phyloP scores from a whole-genome alignment of 2,888 invertebrate genomes.

The Ochropleura leucogaster region DNA sequence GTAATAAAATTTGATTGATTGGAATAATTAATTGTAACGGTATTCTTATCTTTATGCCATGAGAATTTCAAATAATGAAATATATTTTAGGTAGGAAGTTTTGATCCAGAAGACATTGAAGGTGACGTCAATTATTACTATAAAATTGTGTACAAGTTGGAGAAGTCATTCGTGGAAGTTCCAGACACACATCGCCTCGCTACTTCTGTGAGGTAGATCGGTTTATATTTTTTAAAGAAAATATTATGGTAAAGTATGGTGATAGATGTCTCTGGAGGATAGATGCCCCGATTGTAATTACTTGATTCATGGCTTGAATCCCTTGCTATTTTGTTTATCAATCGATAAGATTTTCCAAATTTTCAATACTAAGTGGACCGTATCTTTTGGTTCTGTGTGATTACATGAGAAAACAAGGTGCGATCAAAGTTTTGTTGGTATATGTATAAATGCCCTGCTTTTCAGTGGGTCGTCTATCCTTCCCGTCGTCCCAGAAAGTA shows the following conservation, averaged over 20 bases:
- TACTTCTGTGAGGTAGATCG: conserved; percentile 85
- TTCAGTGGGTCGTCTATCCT: too few species aligned
- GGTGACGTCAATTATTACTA: conserved; percentile 92
- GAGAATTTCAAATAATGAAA: neutral
- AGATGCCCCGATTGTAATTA: too few species aligned
- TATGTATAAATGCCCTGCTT: too few species aligned
- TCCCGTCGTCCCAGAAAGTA: too few species aligned
- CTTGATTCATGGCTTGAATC: too few species aligned
- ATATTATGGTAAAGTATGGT: neutral
- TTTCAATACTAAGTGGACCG: too few species aligned
- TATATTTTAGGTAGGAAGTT: conserved; percentile 92
- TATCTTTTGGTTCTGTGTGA: too few species aligned
- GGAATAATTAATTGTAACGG: neutral
- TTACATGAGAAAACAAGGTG: too few species aligned
- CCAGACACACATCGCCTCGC: conserved; percentile 94
- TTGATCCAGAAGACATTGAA: conserved; percentile 97
- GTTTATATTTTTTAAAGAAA: neutral
- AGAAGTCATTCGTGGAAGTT: conserved; percentile 95
- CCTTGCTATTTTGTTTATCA: too few species aligned
- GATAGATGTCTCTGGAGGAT: too few species aligned
- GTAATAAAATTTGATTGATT: neutral
- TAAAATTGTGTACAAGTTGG: conserved; percentile 96
- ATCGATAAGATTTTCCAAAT: too few species aligned
- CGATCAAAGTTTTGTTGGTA: too few species aligned
- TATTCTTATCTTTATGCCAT: neutral